Conservation (phyloP, 2,888 invertebrate species). For the Netelia inedita region DNA sequence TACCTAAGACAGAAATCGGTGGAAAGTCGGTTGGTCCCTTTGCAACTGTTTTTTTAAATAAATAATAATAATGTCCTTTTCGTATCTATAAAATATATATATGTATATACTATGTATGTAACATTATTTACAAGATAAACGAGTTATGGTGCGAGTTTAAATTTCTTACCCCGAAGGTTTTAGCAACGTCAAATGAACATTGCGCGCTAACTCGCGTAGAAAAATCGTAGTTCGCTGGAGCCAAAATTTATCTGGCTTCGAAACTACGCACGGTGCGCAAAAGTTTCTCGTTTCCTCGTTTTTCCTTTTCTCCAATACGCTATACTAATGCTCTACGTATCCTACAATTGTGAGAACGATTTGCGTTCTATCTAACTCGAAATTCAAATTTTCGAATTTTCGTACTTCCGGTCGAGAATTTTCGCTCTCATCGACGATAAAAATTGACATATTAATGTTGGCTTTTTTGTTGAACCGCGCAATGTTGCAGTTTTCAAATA, state of each 20-base stretch:
- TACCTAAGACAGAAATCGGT: slow-evolving; percentile 84
- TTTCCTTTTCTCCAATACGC: background rate
- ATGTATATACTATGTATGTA: slow-evolving; percentile 62
- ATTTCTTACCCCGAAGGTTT: slow-evolving; percentile 21
- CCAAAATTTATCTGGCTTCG: slow-evolving; percentile 30
- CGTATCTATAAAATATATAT: slow-evolving; percentile 65
- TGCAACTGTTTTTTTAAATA: slow-evolving; percentile 81
- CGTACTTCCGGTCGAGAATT: background rate
- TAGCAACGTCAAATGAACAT: background rate
- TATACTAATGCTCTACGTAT: slow-evolving; percentile 22
- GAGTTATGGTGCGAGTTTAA: slow-evolving; percentile 45
- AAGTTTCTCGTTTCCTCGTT: background rate
- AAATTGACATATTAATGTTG: background rate
- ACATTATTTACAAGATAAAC: slow-evolving; percentile 75
- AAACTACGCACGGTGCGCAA: no score
- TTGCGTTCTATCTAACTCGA: background rate
- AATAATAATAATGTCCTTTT: slow-evolving; percentile 81
- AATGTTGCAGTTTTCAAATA: slow-evolving; percentile 14
- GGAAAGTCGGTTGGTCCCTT: slow-evolving; percentile 85
- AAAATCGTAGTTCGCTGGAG: slow-evolving; percentile 13
- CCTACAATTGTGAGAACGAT: slow-evolving; percentile 22
- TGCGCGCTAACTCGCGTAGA: slow-evolving; percentile 5
- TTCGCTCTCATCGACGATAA: background rate
- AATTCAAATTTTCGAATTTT: background rate
- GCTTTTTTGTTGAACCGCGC: background rate